Conservation (phyloP, 2,797 vertebrate genomes). For the Tenualosa ilisha region DNA sequence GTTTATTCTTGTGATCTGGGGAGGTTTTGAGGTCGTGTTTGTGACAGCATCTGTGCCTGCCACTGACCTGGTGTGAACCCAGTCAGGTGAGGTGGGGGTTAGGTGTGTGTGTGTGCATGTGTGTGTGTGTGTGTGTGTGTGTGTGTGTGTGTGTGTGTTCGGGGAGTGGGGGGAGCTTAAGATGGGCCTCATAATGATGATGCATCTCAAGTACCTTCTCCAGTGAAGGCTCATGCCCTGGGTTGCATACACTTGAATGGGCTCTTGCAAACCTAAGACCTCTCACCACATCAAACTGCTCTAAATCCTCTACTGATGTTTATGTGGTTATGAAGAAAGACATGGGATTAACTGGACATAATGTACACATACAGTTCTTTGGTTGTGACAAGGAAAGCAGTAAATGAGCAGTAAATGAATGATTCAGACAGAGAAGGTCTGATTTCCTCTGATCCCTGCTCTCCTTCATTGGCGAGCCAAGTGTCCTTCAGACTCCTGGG, state of each 20-base stretch:
- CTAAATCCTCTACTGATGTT: background rate
- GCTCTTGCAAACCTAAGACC: background rate
- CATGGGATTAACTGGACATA: background rate
- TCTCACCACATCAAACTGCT: background rate
- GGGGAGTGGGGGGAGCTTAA: slow-evolving; percentile 36
- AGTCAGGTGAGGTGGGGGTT: background rate
- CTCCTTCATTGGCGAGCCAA: slow-evolving; percentile 42
- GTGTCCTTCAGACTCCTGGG: slow-evolving; percentile 45
- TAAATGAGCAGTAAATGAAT: no score
- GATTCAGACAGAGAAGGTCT: background rate
- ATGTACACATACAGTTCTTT: background rate
- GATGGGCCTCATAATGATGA: slow-evolving; percentile 55
- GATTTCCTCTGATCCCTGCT: slow-evolving; percentile 39
- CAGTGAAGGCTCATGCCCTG: slow-evolving; percentile 54
- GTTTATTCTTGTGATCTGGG: background rate
- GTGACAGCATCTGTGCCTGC: background rate
- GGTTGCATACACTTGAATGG: slow-evolving; percentile 40
- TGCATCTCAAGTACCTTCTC: slow-evolving; percentile 71
- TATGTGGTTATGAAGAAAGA: background rate
- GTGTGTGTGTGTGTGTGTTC: background rate
- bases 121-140: background rate
- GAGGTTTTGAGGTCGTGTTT: background rate
- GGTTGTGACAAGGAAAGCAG: background rate
- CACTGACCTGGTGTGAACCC: background rate
- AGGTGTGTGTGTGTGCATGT: background rate